These are phyloP conservation scores for Paguma larvata DNA, from an alignment of 2,797 vertebrate genomes.

Conservation along the genomic window DNA sequence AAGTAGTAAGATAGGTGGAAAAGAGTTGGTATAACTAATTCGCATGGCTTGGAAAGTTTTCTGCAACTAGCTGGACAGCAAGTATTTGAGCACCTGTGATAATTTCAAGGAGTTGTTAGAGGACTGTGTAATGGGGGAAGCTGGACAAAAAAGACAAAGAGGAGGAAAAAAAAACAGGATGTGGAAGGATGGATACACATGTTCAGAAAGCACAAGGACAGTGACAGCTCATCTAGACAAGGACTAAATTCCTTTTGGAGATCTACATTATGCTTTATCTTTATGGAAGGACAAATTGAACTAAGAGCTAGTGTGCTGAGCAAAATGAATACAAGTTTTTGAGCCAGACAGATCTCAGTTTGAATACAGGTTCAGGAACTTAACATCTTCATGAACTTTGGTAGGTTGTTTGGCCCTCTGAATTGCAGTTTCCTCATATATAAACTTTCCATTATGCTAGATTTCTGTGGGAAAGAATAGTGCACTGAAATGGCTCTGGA, in stretches of 20 bases:
- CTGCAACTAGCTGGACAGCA: not conserved
- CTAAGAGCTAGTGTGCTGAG: not conserved
- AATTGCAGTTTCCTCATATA: not conserved
- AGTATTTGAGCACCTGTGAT: not conserved
- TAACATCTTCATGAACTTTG: not conserved
- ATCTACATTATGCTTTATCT: not conserved
- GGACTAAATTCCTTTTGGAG: not conserved
- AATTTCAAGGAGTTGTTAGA: not conserved
- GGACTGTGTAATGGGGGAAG: not conserved
- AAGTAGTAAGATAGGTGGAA: not conserved
- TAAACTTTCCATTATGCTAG: not conserved
- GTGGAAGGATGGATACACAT: not conserved
- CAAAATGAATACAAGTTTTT: not conserved
- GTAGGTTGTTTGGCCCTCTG: not conserved
- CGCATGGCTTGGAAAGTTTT: not conserved
- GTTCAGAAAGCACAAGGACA: not conserved
- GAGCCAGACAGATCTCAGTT: not conserved
- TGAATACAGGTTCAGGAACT: not conserved
- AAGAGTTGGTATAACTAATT: not conserved
- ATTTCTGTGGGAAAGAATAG: conserved; percentile 4
- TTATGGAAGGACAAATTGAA: not conserved
- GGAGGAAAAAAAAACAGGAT: not conserved
- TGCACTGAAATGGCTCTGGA: not conserved
- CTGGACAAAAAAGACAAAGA: not conserved
- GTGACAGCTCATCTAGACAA: not conserved